Base-by-base conservation (phyloP, 2,888 invertebrate genomes). In the Galerucella calmariensis region DNA sequence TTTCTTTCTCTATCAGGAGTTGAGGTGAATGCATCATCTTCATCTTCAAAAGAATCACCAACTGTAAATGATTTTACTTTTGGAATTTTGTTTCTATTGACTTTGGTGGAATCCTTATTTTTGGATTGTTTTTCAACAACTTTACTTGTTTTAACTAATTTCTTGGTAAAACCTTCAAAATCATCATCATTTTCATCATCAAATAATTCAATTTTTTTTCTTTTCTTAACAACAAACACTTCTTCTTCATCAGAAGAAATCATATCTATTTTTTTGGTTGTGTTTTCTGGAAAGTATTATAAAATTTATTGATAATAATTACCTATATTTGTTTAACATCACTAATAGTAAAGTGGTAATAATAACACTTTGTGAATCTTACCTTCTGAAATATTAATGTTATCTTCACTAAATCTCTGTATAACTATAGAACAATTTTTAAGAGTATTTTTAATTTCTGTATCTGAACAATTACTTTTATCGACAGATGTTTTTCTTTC, bases 11-110 rank as follows among this genome's bases (percentile, higher is more conserved):
- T 73, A 58, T 79, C 75, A 24, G 79, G 79, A 24, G 78, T 77
- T 27, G 77, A 79, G 27, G 77, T 80, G 65, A 80, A 80, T 58
- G 75, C 79, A 66, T 77, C 77, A 24, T 78, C 76, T 41, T 79
- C 79, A 68, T 79, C 77, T 65, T 67, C 67, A 44, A 73, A 56
- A 59, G 46, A 65, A 12, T 59, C 62, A 16, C 51, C 10, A 46
- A 20, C 24, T 20, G 67, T 16, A 27, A 53, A 16, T 44, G 58
- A 71, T n/a, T 35, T 48, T n/a, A 59, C 14, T 51, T 24, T 51
- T 35, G 27, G 44, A 10, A 67, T 68, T 74, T 44, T 63, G 10
- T 27, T 27, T 35, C 12, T 59, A 27, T 24, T 56, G 12, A 9
- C n/a, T 35, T 16, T 16, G 11, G 35, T 5, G 12, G 58, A 46